Percentiles rank a stretch among this genome's conserved stretches.
phyloP scores from a whole-genome alignment of 1,140 invertebrate genomes.

The Neodiprion pinetum region DNA sequence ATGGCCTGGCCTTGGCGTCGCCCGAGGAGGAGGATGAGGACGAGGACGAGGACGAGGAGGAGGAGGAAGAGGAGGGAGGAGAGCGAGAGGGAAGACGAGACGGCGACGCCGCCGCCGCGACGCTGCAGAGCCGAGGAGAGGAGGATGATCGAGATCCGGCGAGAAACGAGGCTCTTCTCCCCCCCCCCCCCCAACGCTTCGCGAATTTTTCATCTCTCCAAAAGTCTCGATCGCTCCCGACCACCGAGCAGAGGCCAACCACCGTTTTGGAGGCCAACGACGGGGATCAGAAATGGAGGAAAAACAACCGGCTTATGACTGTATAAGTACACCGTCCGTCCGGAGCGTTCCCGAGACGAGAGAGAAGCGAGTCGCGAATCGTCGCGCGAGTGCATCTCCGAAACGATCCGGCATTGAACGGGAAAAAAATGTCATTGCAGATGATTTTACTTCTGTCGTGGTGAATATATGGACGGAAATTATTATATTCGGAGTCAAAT shows the following conservation, averaged over 20 bases:
- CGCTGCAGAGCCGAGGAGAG: conserved; percentile 3
- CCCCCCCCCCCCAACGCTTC: conserved; percentile 22
- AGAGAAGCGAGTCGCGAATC: neutral
- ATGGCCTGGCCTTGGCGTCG: neutral
- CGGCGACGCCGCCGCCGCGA: conserved; percentile 2
- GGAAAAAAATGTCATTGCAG: too few species aligned
- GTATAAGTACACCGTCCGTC: too few species aligned
- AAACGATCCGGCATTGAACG: too few species aligned
- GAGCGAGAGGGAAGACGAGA: conserved; percentile 8
- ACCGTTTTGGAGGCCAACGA: conserved; percentile 2
- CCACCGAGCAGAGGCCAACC: neutral
- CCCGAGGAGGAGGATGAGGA: conserved; percentile 14
- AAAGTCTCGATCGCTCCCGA: neutral
- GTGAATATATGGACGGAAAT: too few species aligned
- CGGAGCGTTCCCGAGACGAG: too few species aligned
- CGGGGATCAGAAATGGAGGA: too few species aligned
- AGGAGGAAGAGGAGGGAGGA: conserved; percentile 10
- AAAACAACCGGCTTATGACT: too few species aligned
- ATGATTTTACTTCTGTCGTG: too few species aligned
- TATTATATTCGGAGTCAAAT: too few species aligned
- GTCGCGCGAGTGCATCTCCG: neutral
- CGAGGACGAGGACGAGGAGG: neutral
- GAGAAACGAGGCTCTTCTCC: neutral
- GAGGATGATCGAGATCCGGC: conserved; percentile 24
- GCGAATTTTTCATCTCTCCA: conserved; percentile 25